Base-by-base conservation (phyloP, 2,113 vertebrate species). In the Corythaeola cristata region DNA sequence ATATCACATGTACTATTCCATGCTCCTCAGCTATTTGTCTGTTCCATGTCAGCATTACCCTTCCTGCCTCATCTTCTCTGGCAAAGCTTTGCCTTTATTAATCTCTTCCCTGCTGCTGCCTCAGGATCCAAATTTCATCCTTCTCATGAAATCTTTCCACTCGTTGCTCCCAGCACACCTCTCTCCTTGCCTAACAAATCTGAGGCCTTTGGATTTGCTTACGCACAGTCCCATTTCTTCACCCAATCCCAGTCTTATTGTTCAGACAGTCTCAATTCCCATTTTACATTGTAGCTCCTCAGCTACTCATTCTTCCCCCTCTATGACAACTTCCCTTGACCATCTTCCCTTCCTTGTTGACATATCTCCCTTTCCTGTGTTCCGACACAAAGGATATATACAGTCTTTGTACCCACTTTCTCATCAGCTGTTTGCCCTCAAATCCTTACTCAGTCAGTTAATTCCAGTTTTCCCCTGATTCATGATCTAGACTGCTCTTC, bases 41-140 rank as follows among this genome's bases (percentile, higher is more conserved):
- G 6, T 81, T 62, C 77, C 58, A 60, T 53, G 69, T 87, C 77
- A 96, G 66, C 78, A 66, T 69, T 67, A 92, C 28, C 26, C 16
- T 72, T 95, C 77, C 68, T 62, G 41, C 90, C 64, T 93, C 71
- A 87, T 81, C 56, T 68, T 67, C 83, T 85, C 64, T 92, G 84
- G 88, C 81, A 64, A 32, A 92, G 41, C 64, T 78, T 91, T 93
- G 62, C 71, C 45, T 82, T 81, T 85, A 78, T 84, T 93, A 84
- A 76, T 94, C 44, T 79, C 62, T 72, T 85, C 58, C 58, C 26
- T 78, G 58, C 53, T 79, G 49, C 53, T 92, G 62, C 20, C 62
- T 79, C 66, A 60, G n/a, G 55, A 95, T 89, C 60, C 49, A 52
- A 50, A 58, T 79, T 89, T 73, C 30, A 33, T 73, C 49, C 72